phyloP scores from a whole-genome alignment of 2,797 vertebrate species.

The Nyctalus aviator region DNA sequence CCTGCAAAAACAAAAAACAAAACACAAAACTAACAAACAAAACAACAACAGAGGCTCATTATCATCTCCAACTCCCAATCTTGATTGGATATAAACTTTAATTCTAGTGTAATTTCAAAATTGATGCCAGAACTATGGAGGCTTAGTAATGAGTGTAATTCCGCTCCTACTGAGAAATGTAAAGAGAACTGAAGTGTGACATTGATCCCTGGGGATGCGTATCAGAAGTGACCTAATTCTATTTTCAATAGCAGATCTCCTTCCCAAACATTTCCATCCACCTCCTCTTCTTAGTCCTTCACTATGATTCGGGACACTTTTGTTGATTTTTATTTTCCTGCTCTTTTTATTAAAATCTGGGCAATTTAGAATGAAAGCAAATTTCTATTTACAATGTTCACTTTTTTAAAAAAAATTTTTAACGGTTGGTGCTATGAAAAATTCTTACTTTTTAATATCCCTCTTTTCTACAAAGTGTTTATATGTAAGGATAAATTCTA shows the following conservation, averaged over 20 bases:
- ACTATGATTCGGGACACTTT: conserved; percentile 49
- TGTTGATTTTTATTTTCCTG: conserved; percentile 47
- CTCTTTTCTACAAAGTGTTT: conserved; percentile 90
- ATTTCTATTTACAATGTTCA: conserved; percentile 75
- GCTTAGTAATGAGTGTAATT: conserved; percentile 42
- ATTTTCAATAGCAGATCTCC: conserved; percentile 24
- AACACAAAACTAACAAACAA: neutral
- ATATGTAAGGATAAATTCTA: conserved; percentile 93
- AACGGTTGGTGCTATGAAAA: conserved; percentile 89
- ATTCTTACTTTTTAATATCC: conserved; percentile 80
- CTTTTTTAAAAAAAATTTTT: neutral
- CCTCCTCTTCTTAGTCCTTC: conserved; percentile 32
- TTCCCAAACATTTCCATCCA: neutral
- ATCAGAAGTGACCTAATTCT: conserved; percentile 55
- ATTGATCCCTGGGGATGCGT: conserved; percentile 17
- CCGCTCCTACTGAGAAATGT: conserved; percentile 58
- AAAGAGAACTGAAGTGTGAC: conserved; percentile 63
- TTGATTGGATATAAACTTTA: conserved; percentile 34
- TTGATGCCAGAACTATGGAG: conserved; percentile 53
- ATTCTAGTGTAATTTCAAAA: conserved; percentile 76
- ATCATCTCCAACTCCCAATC: conserved; percentile 63
- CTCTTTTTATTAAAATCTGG: conserved; percentile 55
- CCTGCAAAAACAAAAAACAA: conserved; percentile 47
- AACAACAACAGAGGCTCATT: neutral
- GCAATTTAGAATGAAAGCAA: conserved; percentile 50